phyloP scores from a whole-genome alignment of 2,797 vertebrate species.

The Cuculus canorus region DNA sequence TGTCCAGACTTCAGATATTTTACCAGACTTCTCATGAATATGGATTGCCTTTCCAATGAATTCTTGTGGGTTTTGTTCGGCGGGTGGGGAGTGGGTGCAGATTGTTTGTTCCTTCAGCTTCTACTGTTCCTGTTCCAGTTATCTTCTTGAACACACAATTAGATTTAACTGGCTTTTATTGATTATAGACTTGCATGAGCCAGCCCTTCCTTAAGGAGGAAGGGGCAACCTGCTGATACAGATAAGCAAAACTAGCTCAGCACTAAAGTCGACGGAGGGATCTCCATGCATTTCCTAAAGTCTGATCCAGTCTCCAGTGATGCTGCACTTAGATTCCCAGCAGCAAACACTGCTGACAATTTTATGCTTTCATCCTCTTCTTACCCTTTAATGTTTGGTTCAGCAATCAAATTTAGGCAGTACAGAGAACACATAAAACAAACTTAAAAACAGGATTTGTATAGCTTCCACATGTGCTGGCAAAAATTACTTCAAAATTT shows the following conservation, averaged over 20 bases:
- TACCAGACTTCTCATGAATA: not conserved
- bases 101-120: not conserved
- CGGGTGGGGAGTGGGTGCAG: not conserved
- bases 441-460: not conserved
- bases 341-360: not conserved
- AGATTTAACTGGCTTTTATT: not conserved
- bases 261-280: not conserved
- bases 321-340: not conserved
- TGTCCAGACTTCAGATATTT: not conserved
- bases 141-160: not conserved
- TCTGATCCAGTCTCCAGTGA: not conserved
- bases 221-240: constrained; percentile 2
- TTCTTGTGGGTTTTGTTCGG: not conserved
- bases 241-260: constrained; percentile 32
- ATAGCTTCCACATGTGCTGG: not conserved
- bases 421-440: not conserved
- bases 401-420: not conserved
- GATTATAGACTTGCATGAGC: rapidly evolving
- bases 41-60: not conserved
- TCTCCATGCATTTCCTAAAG: not conserved
- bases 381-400: not conserved
- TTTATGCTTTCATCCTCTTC: not conserved
- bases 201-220: not conserved
- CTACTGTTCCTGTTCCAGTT: not conserved
- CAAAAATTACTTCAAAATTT: not conserved